A percentile compares a stretch with the other conserved stretches of the same genome.
Conservation (phyloP, 2,888 invertebrate species). For the Agrochola lota region DNA sequence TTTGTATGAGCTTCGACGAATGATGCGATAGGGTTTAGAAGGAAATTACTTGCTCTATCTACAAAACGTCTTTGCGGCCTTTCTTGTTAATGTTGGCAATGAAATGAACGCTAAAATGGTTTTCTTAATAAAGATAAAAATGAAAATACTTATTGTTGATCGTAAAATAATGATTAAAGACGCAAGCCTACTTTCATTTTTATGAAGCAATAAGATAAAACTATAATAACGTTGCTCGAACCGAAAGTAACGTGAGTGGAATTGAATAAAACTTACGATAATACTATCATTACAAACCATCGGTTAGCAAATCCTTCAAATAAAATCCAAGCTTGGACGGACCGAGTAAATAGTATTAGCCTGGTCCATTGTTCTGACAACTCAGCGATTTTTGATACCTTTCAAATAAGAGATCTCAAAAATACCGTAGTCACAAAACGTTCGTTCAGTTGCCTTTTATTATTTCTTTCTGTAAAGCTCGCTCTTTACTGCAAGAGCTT, state of each 20-base stretch:
- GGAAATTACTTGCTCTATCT: slow-evolving; percentile 46
- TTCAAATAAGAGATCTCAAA: slow-evolving; percentile 76
- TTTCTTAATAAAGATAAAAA: slow-evolving; percentile 47
- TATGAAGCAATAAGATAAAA: slow-evolving; percentile 63
- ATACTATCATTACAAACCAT: slow-evolving; percentile 74
- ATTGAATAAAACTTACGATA: slow-evolving; percentile 77
- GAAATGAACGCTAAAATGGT: slow-evolving; percentile 19
- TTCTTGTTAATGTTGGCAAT: slow-evolving; percentile 17
- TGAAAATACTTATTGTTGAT: slow-evolving; percentile 42
- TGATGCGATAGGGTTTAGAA: slow-evolving; percentile 53
- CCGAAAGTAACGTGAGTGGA: slow-evolving; percentile 69
- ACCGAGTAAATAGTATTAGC: slow-evolving; percentile 74
- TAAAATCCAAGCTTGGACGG: slow-evolving; percentile 66
- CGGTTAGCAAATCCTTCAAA: slow-evolving; percentile 74
- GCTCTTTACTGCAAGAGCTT: slow-evolving; percentile 72
- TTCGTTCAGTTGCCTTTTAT: slow-evolving; percentile 69
- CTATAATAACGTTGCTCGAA: slow-evolving; percentile 43
- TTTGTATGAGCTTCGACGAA: slow-evolving; percentile 63
- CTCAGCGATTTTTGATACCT: slow-evolving; percentile 80
- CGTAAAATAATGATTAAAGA: slow-evolving; percentile 52
- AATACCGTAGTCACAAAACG: slow-evolving; percentile 74
- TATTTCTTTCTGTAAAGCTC: slow-evolving; percentile 70
- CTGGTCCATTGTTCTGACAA: slow-evolving; percentile 75
- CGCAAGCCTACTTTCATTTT: slow-evolving; percentile 51
- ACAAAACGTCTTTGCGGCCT: slow-evolving; percentile 39